Evolutionary conservation across 2,888 invertebrate genomes (phyloP).

Genomic region (Cerceris ruficornis): DNA sequence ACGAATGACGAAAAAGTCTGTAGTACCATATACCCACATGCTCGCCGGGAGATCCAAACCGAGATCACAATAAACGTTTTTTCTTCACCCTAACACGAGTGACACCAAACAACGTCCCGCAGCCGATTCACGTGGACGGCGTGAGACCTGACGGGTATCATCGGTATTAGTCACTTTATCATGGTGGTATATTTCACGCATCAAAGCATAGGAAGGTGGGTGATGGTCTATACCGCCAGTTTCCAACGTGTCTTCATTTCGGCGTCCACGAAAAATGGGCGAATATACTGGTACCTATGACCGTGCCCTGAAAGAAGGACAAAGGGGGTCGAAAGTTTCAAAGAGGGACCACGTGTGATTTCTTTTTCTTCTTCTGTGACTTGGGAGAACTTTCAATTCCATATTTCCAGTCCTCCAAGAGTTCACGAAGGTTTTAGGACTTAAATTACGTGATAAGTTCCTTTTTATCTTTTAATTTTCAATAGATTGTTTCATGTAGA

Average conservation of each 20-base stretch:
- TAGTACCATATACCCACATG: slow-evolving; percentile 42
- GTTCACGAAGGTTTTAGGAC: too few relatives aligned
- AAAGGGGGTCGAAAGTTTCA: too few relatives aligned
- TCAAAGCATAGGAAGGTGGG: slow-evolving; percentile 41
- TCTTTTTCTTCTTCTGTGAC: too few relatives aligned
- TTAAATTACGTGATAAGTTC: too few relatives aligned
- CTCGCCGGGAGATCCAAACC: slow-evolving; percentile 33
- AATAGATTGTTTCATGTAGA: too few relatives aligned
- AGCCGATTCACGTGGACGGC: slow-evolving; percentile 27
- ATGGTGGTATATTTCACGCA: slow-evolving; percentile 52
- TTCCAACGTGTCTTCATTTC: background rate
- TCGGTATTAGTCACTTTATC: slow-evolving; percentile 55
- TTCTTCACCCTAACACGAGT: slow-evolving; percentile 43
- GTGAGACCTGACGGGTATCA: slow-evolving; percentile 52
- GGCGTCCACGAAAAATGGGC: background rate
- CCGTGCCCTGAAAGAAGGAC: background rate
- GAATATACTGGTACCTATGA: background rate
- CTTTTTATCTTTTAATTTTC: too few relatives aligned
- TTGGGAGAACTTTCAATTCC: too few relatives aligned
- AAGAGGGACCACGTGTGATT: too few relatives aligned
- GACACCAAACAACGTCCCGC: slow-evolving; percentile 25
- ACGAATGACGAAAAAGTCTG: background rate
- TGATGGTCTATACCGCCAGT: background rate
- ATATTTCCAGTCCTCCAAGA: too few relatives aligned
- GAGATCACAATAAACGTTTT: slow-evolving; percentile 48